Evolutionary conservation across 2,888 invertebrate genomes (phyloP).

Genomic region (Cheilosia vernalis): DNA sequence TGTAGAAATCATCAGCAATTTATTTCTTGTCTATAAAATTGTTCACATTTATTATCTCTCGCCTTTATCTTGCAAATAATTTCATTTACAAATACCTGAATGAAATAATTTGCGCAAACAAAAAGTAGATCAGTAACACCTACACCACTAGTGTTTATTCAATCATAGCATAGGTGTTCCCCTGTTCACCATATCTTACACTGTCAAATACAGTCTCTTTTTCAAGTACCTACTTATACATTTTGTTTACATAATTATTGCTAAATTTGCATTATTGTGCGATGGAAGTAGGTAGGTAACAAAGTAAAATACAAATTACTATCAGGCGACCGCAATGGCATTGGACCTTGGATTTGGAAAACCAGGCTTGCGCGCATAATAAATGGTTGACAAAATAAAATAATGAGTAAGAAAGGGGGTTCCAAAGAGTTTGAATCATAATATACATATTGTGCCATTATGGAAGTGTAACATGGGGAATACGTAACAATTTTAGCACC

Average conservation of each 20-base stretch:
- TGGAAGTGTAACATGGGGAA: slow-evolving; percentile 1
- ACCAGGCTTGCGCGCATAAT: slow-evolving; percentile 25
- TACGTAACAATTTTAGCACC: not conserved
- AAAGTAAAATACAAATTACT: not conserved
- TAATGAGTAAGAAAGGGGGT: not conserved
- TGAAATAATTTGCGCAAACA: not conserved
- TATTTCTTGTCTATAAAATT: not conserved
- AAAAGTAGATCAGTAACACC: slow-evolving; percentile 1
- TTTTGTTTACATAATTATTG: slow-evolving; percentile 30
- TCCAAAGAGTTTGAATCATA: not conserved
- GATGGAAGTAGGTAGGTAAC: slow-evolving; percentile 1
- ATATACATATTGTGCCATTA: not conserved
- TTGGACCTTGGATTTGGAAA: slow-evolving; percentile 36
- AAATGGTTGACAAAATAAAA: slow-evolving; percentile 6
- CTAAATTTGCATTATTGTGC: slow-evolving; percentile 20
- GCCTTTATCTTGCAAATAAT: not conserved
- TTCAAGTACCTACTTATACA: not conserved
- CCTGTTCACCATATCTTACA: not conserved
- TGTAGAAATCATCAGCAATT: not conserved
- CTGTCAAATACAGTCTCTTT: not conserved
- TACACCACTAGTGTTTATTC: slow-evolving; percentile 3
- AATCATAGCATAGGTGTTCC: slow-evolving; percentile 22
- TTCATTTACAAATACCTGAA: not conserved
- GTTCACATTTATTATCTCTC: not conserved
- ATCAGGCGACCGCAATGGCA: slow-evolving; percentile 18